Base-by-base conservation (phyloP, 2,797 vertebrate species). In the Valencia hispanica region DNA sequence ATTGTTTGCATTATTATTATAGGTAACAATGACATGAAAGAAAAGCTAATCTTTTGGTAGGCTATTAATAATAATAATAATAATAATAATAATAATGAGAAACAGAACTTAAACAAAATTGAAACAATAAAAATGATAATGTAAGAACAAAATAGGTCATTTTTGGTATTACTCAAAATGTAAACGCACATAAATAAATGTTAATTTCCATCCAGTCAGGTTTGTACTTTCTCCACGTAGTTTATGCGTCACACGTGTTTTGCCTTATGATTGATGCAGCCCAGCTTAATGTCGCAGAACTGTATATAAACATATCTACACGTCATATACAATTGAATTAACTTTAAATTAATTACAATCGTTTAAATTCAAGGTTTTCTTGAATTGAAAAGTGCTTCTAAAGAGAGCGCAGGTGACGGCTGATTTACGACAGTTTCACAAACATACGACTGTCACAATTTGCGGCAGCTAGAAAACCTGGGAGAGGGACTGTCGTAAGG, bases 371-470 rank as follows among this genome's bases (percentile, higher is more conserved):
- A 8, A 8, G 2, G 22, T 51, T 53, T 10, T 17, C 25, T n/a
- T 25, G 7, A 53, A 10, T 22, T 53, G 50, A n/a, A n/a, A 53
- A n/a, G 10, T n/a, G 50, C 50, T n/a, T 53, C 10, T 25, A 53
- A 8, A n/a, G 22, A 51, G 20, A 25, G 20, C 9, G n/a, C n/a
- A 55, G 53, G 4, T 57, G 1, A n/a, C 25, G 30, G 45, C 47
- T 72, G 73, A 18, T 84, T 88, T 79, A 68, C 88, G 83, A 84
- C 86, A 81, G 74, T 79, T 78, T 12, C 11, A 57, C 51, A 81
- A 85, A 81, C 83, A 84, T 15, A 63, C 34, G 1, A 12, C 50
- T 73, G 80, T 78, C 63, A 25, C 75, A 11, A 77, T 87, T 88
- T 88, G 75, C 87, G 87, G 74, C 0, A 70, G 32, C 2, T 2